Evolutionary conservation across 2,797 vertebrate genomes (phyloP).

Genomic region (Pteropus rufus): DNA sequence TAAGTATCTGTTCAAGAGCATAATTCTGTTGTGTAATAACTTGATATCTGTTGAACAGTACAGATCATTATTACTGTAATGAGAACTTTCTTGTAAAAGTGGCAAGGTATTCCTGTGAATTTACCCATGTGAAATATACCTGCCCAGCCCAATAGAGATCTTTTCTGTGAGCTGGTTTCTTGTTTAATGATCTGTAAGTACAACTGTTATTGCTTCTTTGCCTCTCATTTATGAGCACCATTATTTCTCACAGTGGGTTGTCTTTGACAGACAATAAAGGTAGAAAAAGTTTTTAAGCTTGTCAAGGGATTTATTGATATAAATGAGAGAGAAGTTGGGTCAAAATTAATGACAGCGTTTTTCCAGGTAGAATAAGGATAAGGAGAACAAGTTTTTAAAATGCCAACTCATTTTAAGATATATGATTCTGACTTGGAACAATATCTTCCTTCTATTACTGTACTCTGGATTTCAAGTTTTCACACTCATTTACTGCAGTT

Average conservation of each 20-base stretch:
- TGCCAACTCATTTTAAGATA: conserved; percentile 34
- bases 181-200: conserved; percentile 63
- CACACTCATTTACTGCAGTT: neutral
- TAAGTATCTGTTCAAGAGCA: neutral
- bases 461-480: neutral
- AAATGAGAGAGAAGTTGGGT: conserved; percentile 49
- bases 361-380: neutral
- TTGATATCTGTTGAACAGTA: neutral
- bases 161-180: conserved; percentile 34
- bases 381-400: neutral
- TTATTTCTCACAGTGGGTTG: conserved; percentile 63
- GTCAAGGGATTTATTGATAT: conserved; percentile 66
- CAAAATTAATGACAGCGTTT: conserved; percentile 67
- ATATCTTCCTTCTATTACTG: neutral
- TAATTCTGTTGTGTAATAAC: neutral
- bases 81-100: neutral
- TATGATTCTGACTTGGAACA: neutral
- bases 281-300: conserved; percentile 63
- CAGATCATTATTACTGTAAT: neutral
- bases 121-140: neutral
- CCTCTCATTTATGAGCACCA: conserved; percentile 59
- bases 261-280: conserved; percentile 54
- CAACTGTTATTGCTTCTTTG: conserved; percentile 62
- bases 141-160: conserved; percentile 28
- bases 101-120: neutral